Evolutionary conservation across 2,888 invertebrate species (phyloP).

Genomic region (Caenorhabditis sp.): DNA sequence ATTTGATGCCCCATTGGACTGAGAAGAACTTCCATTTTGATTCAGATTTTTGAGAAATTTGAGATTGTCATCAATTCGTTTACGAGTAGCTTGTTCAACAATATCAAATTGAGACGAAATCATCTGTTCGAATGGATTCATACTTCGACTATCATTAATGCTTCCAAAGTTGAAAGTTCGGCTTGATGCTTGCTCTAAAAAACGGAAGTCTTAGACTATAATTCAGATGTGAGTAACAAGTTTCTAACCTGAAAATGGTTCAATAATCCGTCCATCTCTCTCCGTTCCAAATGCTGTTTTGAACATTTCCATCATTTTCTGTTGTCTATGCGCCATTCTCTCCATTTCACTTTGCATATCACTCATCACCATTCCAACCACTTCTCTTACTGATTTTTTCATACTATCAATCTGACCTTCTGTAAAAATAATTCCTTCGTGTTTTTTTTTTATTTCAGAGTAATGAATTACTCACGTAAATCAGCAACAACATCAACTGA

Average conservation of each 20-base stretch:
- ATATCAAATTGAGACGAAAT: not conserved
- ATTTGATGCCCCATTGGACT: not conserved
- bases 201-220: not conserved
- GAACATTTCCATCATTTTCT: constrained; percentile 15
- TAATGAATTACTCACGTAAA: constrained; percentile 31
- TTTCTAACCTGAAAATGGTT: constrained; percentile 18
- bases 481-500: constrained; percentile 9
- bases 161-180: not conserved
- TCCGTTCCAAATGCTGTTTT: constrained; percentile 15
- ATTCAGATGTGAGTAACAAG: too few species aligned
- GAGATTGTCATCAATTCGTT: not conserved
- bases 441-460: not conserved
- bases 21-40: too few species aligned
- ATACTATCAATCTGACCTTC: constrained; percentile 33
- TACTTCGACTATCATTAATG: not conserved
- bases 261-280: constrained; percentile 14
- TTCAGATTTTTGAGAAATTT: not conserved
- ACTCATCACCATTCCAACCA: constrained; percentile 23
- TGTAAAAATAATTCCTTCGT: constrained; percentile 8
- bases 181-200: not conserved
- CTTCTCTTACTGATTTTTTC: constrained; percentile 25
- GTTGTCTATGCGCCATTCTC: constrained; percentile 17
- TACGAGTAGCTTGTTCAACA: not conserved
- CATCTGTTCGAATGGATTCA: not conserved
- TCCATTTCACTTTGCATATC: constrained; percentile 32